Conservation (phyloP, 2,888 invertebrate genomes). For the Xanthia icteritia region DNA sequence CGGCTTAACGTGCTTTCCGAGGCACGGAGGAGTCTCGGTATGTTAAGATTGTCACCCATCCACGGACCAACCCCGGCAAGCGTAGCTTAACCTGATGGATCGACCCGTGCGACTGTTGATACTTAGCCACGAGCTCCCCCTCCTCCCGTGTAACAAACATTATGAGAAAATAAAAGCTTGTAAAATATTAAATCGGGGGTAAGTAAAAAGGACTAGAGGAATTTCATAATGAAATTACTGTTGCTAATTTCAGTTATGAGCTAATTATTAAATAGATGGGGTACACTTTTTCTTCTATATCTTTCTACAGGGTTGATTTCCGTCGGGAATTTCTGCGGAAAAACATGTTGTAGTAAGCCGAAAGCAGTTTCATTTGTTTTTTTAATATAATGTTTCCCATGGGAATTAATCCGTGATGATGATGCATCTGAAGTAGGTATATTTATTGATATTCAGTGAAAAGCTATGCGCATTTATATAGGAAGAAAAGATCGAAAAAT, state of each 20-base stretch:
- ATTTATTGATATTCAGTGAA: neutral
- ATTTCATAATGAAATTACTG: slow-evolving; percentile 27
- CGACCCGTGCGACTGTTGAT: too few relatives aligned
- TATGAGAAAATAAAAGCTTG: slow-evolving; percentile 2
- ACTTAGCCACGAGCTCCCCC: too few relatives aligned
- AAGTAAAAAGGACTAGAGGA: slow-evolving; percentile 8
- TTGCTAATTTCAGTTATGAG: slow-evolving; percentile 18
- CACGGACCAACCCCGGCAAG: too few relatives aligned
- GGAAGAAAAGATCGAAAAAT: neutral
- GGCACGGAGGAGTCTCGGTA: too few relatives aligned
- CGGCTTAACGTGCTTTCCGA: too few relatives aligned
- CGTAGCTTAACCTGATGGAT: too few relatives aligned
- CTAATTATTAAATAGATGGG: slow-evolving; percentile 35
- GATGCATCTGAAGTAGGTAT: neutral
- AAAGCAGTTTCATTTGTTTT: slow-evolving; percentile 13
- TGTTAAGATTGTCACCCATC: too few relatives aligned
- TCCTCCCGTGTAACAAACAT: neutral
- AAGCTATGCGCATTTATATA: neutral
- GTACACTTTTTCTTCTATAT: slow-evolving; percentile 16
- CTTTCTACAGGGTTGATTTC: too few relatives aligned
- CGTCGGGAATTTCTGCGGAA: slow-evolving; percentile 12
- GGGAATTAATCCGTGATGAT: neutral
- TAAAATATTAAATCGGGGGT: slow-evolving; percentile 20
- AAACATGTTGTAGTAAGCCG: slow-evolving; percentile 9
- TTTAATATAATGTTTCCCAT: neutral